phyloP scores from a whole-genome alignment of 2,888 invertebrate species.

The Heliconius sara region DNA sequence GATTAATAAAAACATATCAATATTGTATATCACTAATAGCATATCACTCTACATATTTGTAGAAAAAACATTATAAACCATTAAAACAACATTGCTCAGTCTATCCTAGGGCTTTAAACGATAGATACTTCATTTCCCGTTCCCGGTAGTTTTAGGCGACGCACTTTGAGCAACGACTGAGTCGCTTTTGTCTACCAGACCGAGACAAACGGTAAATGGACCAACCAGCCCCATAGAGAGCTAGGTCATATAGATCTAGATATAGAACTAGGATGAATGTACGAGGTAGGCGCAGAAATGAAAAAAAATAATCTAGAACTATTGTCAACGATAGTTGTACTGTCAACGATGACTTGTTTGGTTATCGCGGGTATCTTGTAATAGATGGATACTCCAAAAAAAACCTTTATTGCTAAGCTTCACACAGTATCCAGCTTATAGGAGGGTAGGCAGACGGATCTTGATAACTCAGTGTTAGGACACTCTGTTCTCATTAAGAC shows the following conservation, averaged over 20 bases:
- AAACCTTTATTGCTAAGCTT: not conserved
- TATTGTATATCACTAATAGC: no score
- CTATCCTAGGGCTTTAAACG: not conserved
- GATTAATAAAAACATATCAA: no score
- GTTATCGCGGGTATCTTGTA: no score
- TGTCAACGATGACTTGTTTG: no score
- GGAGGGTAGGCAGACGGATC: not conserved
- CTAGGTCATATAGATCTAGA: not conserved
- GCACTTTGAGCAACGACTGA: conserved; percentile 15
- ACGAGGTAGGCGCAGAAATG: not conserved
- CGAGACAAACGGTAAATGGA: conserved; percentile 15
- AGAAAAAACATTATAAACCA: not conserved
- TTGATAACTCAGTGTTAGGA: not conserved
- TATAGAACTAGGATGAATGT: not conserved
- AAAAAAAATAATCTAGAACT: not conserved
- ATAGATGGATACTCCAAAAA: no score
- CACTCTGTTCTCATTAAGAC: not conserved
- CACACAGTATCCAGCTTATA: not conserved
- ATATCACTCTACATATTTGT: not conserved
- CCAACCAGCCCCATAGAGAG: not conserved
- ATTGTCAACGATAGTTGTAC: no score
- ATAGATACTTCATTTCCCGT: not conserved
- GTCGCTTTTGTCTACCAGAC: conserved; percentile 12
- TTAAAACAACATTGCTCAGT: not conserved
- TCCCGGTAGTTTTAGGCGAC: conserved; percentile 12